Evolutionary conservation across 2,888 invertebrate species (phyloP).

Genomic region (Lithophane leautieri): DNA sequence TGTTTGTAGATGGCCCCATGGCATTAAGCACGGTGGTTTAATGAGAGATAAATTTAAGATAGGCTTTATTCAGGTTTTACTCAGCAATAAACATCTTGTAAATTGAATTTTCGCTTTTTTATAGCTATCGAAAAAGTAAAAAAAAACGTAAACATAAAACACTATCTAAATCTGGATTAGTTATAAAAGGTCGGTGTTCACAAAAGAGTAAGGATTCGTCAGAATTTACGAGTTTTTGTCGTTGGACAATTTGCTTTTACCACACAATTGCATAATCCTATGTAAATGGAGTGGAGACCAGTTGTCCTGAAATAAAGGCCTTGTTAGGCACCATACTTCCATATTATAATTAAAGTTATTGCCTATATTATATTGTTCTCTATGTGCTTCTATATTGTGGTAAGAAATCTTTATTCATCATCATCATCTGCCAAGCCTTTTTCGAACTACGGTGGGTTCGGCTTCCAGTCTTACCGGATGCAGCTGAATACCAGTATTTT

Average conservation of each 20-base stretch:
- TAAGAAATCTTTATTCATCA: neutral
- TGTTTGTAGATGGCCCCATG: neutral
- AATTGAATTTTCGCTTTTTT: slow-evolving; percentile 55
- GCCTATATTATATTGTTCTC: too few relatives aligned
- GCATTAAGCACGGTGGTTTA: neutral
- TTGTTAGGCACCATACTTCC: too few relatives aligned
- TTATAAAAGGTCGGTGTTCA: slow-evolving; percentile 12
- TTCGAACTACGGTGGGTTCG: neutral
- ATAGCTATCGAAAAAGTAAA: slow-evolving; percentile 39
- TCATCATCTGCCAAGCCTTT: neutral
- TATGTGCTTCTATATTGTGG: neutral
- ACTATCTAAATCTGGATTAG: slow-evolving; percentile 29
- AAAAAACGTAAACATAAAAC: slow-evolving; percentile 48
- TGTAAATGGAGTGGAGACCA: too few relatives aligned
- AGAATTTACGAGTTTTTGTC: neutral
- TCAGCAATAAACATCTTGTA: slow-evolving; percentile 44
- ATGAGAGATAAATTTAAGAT: slow-evolving; percentile 21
- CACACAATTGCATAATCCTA: neutral
- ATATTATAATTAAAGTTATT: neutral
- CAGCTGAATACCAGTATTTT: neutral
- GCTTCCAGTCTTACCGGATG: neutral
- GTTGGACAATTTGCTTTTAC: neutral
- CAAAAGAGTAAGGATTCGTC: neutral
- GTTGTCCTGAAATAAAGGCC: too few relatives aligned
- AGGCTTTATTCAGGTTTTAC: slow-evolving; percentile 35